Evolutionary conservation across 1,140 invertebrate species (phyloP).

Genomic region (Pseudachorutes palmiensis): DNA sequence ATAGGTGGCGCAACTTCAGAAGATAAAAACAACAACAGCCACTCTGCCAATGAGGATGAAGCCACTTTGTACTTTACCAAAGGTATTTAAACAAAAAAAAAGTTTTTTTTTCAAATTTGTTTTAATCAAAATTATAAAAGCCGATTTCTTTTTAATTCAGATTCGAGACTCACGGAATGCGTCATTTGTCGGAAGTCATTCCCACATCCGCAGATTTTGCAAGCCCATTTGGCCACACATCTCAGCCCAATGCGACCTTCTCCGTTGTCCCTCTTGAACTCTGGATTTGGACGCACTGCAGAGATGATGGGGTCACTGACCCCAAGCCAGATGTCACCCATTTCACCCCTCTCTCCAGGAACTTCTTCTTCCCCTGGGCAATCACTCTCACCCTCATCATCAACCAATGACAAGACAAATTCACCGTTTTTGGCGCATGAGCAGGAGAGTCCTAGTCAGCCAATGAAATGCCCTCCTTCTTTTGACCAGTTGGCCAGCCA

Average conservation of each 20-base stretch:
- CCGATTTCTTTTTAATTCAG: neutral
- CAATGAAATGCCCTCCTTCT: too few relatives aligned
- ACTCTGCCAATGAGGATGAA: conserved; percentile 18
- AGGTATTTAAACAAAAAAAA: neutral
- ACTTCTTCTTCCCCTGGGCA: too few relatives aligned
- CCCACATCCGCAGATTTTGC: conserved; percentile 24
- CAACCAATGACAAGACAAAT: too few relatives aligned
- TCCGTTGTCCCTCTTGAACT: neutral
- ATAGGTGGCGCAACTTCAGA: conserved; percentile 36
- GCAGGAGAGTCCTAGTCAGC: too few relatives aligned
- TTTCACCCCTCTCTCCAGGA: too few relatives aligned
- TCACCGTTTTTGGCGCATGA: too few relatives aligned
- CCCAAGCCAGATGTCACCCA: conserved; percentile 9
- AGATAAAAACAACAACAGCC: conserved; percentile 34
- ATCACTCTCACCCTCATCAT: conserved; percentile 13
- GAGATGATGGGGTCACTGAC: neutral
- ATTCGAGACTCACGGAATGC: conserved; percentile 15
- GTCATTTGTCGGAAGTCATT: conserved; percentile 35
- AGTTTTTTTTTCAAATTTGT: neutral
- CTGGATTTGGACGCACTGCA: neutral
- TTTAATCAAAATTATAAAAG: neutral
- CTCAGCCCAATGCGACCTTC: conserved; percentile 12
- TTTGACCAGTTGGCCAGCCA: conserved; percentile 1
- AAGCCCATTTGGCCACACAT: conserved; percentile 29
- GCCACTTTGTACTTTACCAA: neutral